phyloP scores from a whole-genome alignment of 2,888 invertebrate species.

The Meiosimyza platycephala region DNA sequence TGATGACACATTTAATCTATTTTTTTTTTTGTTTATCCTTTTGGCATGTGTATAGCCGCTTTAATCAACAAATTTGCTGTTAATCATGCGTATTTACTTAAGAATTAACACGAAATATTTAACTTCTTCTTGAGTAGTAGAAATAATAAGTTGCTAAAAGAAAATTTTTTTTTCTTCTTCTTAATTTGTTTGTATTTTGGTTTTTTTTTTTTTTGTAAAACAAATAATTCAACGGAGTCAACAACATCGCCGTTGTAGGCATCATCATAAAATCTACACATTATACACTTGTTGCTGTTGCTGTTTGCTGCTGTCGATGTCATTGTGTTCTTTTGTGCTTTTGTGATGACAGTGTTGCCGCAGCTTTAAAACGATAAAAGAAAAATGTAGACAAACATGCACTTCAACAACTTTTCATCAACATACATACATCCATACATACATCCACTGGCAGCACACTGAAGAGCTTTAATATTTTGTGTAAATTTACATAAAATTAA shows the following conservation, averaged over 20 bases:
- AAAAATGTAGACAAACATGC: too few relatives aligned
- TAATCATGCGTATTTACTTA: slow-evolving; percentile 26
- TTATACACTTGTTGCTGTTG: slow-evolving; percentile 2
- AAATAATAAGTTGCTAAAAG: too few relatives aligned
- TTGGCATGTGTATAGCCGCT: too few relatives aligned
- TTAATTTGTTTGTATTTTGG: too few relatives aligned
- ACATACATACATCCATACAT: too few relatives aligned
- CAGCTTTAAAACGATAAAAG: background rate
- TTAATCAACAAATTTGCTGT: slow-evolving; percentile 7
- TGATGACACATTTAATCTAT: too few relatives aligned
- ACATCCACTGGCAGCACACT: background rate
- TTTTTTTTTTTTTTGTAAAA: too few relatives aligned
- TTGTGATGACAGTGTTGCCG: slow-evolving; percentile 3
- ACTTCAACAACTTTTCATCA: too few relatives aligned
- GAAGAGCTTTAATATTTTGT: slow-evolving; percentile 21
- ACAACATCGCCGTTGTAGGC: background rate
- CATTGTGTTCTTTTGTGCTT: background rate
- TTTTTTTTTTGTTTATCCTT: too few relatives aligned
- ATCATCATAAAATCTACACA: background rate
- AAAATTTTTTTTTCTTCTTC: too few relatives aligned
- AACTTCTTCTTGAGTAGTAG: too few relatives aligned
- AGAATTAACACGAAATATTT: slow-evolving; percentile 12
- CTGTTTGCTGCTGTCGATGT: background rate
- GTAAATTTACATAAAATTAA: slow-evolving; percentile 24
- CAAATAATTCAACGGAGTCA: too few relatives aligned